Evolutionary conservation across 2,888 invertebrate genomes (phyloP), one percentile per base, ranked within the genome.

Genomic region (Parochlus steinenii): DNA sequence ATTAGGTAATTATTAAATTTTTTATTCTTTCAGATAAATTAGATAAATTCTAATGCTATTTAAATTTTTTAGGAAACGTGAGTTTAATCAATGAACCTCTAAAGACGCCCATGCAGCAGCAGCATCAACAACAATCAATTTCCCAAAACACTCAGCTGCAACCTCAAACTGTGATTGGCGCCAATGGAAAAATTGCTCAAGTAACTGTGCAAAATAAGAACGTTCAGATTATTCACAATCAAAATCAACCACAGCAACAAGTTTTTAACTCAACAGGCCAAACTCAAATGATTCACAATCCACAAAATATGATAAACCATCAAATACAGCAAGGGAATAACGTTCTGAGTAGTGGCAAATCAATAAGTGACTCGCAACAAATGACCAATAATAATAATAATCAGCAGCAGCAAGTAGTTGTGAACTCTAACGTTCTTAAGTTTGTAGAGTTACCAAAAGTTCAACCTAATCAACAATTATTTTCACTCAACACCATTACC

Each of bases 381-480:
- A 26, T 10, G 7, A 31, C 28, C 4, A 20, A 22, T 14, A 14
- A 25, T 10, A 26, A 31, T 23, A 32, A 24, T 28, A 22, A 23
- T 11, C 23, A 24, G 8, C 18, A 37, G 10, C 37, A 16, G 12
- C 26, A 31, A 19, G 20, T 18, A 15, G 31, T 44, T 10, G 33
- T 45, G 4, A 45, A 43, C 31, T 44, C 44, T 4, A 46, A 45
- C 30, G 42, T 46, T 7, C 49, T 56, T 34, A 50, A 57, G 14
- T 53, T 56, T 40, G 53, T 59, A 10, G 49, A 58, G 8, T 42
- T 59, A 38, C 59, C 59, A 2, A 54, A 56, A 42, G 53, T 59
- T 6, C 55, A 55, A 46, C 46, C 47, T n/a, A 53, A 53, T 17
- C 59, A 58, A 34, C 59, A 59, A 39, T 39, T 59, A 22, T 59